Evolutionary conservation across 2,113 vertebrate species (phyloP).

Genomic region (Irena cyanogastra): DNA sequence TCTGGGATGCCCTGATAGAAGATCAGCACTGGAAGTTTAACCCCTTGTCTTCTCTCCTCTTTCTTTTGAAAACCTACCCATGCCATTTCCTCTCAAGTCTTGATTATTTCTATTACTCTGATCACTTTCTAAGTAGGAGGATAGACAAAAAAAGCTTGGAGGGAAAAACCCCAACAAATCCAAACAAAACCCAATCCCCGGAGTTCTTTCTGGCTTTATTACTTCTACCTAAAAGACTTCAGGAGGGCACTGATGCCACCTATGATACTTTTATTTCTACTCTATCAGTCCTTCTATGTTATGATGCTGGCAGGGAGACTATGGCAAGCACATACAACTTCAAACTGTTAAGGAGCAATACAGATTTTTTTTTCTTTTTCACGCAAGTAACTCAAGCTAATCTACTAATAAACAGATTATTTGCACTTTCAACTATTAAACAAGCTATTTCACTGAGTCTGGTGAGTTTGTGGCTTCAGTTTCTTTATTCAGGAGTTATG

Average conservation of each 20-base stretch:
- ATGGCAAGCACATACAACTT: background rate
- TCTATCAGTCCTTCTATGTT: background rate
- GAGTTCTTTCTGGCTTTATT: background rate
- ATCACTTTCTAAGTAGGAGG: background rate
- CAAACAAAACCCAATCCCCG: background rate
- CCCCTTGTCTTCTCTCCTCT: background rate
- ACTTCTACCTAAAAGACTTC: background rate
- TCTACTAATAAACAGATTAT: background rate
- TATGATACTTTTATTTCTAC: background rate
- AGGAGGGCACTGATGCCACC: background rate
- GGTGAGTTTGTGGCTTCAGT: background rate
- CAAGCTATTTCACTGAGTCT: background rate
- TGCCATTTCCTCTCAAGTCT: background rate
- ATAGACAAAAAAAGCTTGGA: background rate
- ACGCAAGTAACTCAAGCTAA: background rate
- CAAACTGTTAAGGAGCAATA: background rate
- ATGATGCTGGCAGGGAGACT: background rate
- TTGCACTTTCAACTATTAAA: background rate
- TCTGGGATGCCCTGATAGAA: background rate
- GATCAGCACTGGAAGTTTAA: background rate
- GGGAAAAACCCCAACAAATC: rapidly evolving
- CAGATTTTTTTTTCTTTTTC: background rate
- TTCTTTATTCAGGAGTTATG: background rate
- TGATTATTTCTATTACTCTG: background rate
- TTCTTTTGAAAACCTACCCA: background rate